Evolutionary conservation across 2,797 vertebrate genomes (phyloP), one percentile per base, ranked within the genome.

Genomic region (Naso thynnoides): DNA sequence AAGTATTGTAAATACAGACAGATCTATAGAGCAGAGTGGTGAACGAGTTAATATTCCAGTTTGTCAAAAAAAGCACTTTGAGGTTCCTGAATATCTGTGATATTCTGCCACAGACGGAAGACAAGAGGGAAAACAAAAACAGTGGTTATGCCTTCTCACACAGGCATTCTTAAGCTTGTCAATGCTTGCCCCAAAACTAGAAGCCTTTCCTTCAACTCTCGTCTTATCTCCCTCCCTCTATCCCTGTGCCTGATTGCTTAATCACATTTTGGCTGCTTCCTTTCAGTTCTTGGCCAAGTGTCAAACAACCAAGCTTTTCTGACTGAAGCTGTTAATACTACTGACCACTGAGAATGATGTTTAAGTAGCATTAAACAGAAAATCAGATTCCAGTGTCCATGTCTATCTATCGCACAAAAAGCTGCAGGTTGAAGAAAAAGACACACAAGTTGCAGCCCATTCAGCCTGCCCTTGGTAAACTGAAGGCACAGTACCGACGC

Each of bases 81-180:
- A 66, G 69, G 14, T 29, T 83, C 41, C 36, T 2, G 14, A 55
- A 57, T 66, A 73, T 70, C 62, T 65, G 63, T 27, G 58, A 79
- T 72, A 71, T 54, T 69, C 48, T 39, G 42, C 67, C 58, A 66
- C 70, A 48, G 38, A 57, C 1, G 53, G 36, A 71, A 72, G 24
- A 27, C 5, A 14, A 54, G 44, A 55, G 27, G 26, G 0, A 11
- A 47, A 36, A 36, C 33, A 21, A 31, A 56, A 48, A 59, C 57
- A 66, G 66, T 33, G 44, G 62, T 76, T 55, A 66, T 57, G 48
- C 73, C 57, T 80, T 47, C 83, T 68, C 70, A 63, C 50, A 38
- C 41, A 41, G 45, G 76, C 91, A 92, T 91, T 91, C 87, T 84
- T 84, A 86, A 79, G 78, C 90, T 78, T 93, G 91, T 89, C 89